Percentiles rank a stretch among this genome's conserved stretches.
Conservation (phyloP, 37 sponge, comb jelly and placozoan genomes). For the Halichondria panicea region DNA sequence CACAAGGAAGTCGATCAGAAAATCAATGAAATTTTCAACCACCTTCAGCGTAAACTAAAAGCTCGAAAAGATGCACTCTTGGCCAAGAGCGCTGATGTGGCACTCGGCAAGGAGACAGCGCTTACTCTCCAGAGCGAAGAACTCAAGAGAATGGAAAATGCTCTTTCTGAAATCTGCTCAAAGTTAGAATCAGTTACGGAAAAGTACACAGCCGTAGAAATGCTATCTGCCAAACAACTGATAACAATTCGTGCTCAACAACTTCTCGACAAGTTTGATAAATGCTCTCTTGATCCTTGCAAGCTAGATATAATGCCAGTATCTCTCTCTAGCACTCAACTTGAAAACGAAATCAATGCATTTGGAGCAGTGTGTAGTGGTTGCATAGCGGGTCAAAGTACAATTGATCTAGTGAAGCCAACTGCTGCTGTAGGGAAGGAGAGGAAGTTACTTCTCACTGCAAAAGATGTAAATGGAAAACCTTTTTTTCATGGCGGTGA, state of each 20-base stretch:
- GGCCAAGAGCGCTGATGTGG: too few species aligned
- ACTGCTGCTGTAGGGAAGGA: conserved; percentile 12
- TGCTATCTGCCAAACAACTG: conserved; percentile 24
- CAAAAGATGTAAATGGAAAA: conserved; percentile 11
- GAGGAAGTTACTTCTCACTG: conserved; percentile 16
- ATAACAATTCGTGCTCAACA: conserved; percentile 7
- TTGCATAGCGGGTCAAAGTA: not conserved
- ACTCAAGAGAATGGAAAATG: too few species aligned
- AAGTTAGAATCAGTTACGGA: too few species aligned
- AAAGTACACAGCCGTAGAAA: too few species aligned
- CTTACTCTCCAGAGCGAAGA: too few species aligned
- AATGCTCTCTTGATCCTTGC: conserved; percentile 1
- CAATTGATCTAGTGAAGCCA: not conserved
- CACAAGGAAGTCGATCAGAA: too few species aligned
- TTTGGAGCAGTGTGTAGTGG: conserved; percentile 18
- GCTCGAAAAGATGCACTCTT: too few species aligned
- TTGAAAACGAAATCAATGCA: not conserved
- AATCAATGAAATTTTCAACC: too few species aligned
- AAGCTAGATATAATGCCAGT: not conserved
- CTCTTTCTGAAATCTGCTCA: too few species aligned
- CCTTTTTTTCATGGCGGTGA: conserved; percentile 26
- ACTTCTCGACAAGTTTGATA: conserved; percentile 6
- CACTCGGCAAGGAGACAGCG: too few species aligned
- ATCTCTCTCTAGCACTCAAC: not conserved
- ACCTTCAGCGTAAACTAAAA: too few species aligned